These are phyloP conservation scores for Octopus bimaculoides DNA, from an alignment of 1,140 invertebrate species.

Conservation along the genomic window DNA sequence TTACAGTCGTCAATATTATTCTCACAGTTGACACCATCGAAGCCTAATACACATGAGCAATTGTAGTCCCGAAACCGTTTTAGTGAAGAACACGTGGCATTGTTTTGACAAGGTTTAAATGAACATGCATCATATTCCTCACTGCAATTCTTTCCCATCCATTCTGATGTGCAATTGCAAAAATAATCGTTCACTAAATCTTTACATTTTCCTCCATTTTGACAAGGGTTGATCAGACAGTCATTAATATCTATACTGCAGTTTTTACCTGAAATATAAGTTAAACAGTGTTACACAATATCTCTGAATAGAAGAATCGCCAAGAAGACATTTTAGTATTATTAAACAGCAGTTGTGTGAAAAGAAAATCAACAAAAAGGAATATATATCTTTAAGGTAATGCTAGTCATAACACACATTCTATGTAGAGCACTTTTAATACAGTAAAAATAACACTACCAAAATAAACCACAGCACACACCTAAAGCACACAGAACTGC, in stretches of 20 bases:
- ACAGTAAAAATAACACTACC: no score
- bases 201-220: conserved; percentile 35
- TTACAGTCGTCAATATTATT: conserved; percentile 38
- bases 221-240: conserved; percentile 57
- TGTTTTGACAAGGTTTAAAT: conserved; percentile 59
- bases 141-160: conserved; percentile 39
- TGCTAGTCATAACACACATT: no score
- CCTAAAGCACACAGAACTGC: no score
- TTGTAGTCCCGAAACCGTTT: conserved; percentile 25
- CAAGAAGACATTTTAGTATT: no score
- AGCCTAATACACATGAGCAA: conserved; percentile 41
- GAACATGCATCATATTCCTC: conserved; percentile 32
- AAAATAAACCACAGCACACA: no score
- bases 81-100: conserved; percentile 32
- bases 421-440: no score
- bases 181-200: conserved; percentile 78
- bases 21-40: conserved; percentile 43
- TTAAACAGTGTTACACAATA: no score
- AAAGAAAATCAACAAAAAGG: no score
- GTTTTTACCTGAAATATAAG: conserved; percentile 19
- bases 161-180: conserved; percentile 35
- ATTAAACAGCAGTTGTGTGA: no score
- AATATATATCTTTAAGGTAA: no score
- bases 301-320: no score
- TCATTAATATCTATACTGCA: conserved; percentile 33